Base-by-base conservation (phyloP, 2,888 invertebrate species). In the Listrodromus nycthemerus region DNA sequence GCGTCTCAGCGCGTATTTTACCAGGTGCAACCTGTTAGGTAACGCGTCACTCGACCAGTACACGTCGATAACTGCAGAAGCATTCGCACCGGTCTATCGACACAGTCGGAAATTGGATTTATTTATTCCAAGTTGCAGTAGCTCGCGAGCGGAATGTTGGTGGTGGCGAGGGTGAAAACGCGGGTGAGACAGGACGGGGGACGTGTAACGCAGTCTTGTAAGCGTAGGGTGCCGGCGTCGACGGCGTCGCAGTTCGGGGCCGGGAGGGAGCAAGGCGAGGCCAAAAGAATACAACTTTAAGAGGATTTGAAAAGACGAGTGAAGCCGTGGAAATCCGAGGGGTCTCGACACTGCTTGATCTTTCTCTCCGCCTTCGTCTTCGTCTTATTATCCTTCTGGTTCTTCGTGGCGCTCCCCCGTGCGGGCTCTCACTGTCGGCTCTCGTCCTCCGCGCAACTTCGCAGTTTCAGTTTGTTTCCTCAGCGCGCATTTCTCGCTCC, bases 271-370 rank as follows among this genome's bases (percentile, higher is more conserved):
- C 86, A 86, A 87, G 86, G 89, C 90, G 93, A 93, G 93, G 93
- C 93, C 93, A 93, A 93, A 93, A 91, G 93, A 93, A 93, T 93
- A 93, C 93, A 92, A 92, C 90, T 92, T 93, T 93, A 93, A 93
- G 93, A 93, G 93, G 93, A 93, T 93, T 93, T 90, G 88, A 86
- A 86, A 89, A 90, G 90, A 92, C 92, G 91, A 91, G 89, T 86
- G 93, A 93, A 93, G 93, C 93, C 93, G 92, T 93, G 92, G 93
- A 93, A 93, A 92, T 91, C 92, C 88, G 86, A 91, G 92, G 93
- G 93, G 93, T 92, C 92, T 91, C 90, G 90, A 90, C 91, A 90
- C 91, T 91, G 91, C 91, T 92, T 92, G 91, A 92, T 91, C 91
- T 92, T 89, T 89, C 87, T 86, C 83, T 84, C 52, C 58, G 69